These are phyloP conservation scores for Thamnaconus septentrionalis DNA, from an alignment of 2,113 vertebrate genomes.

Conservation along the genomic window DNA sequence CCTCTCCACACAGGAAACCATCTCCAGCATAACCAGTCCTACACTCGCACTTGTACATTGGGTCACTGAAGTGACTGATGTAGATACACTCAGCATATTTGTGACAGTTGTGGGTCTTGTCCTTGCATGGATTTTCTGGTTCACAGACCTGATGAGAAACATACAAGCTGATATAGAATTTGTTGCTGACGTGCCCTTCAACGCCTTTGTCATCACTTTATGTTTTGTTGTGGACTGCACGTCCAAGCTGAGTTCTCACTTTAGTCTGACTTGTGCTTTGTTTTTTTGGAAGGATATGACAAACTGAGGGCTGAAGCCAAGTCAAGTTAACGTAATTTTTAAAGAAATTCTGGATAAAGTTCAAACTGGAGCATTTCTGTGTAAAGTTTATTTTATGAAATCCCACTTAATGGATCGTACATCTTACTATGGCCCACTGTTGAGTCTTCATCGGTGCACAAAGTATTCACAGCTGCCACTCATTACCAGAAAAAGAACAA, in stretches of 20 bases:
- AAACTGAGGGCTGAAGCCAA: conserved; percentile 1
- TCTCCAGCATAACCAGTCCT: conserved; percentile 94
- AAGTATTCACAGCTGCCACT: conserved; percentile 59
- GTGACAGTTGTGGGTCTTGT: conserved; percentile 93
- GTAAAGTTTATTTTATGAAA: conserved; percentile 33
- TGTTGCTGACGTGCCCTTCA: too few species aligned
- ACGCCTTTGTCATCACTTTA: too few species aligned
- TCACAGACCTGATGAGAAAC: conserved; percentile 84
- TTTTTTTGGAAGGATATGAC: background rate
- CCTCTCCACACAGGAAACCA: conserved; percentile 93
- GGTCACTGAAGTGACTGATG: conserved; percentile 93
- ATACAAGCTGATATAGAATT: background rate
- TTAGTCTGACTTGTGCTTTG: too few species aligned
- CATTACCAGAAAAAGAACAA: conserved; percentile 45
- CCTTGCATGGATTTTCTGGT: conserved; percentile 93
- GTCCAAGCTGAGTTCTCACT: too few species aligned
- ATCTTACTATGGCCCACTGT: conserved; percentile 25
- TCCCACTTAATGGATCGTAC: conserved; percentile 27
- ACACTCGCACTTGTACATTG: conserved; percentile 97
- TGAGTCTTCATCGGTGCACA: conserved; percentile 25
- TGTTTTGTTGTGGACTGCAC: too few species aligned
- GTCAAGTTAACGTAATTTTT: conserved; percentile 1
- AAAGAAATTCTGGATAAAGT: conserved; percentile 8
- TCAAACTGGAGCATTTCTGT: conserved; percentile 9
- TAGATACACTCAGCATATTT: conserved; percentile 90